Percentiles rank a stretch among this genome's conserved stretches.
Conservation (phyloP, 2,113 vertebrate genomes). For the Lophochroa leadbeateri region DNA sequence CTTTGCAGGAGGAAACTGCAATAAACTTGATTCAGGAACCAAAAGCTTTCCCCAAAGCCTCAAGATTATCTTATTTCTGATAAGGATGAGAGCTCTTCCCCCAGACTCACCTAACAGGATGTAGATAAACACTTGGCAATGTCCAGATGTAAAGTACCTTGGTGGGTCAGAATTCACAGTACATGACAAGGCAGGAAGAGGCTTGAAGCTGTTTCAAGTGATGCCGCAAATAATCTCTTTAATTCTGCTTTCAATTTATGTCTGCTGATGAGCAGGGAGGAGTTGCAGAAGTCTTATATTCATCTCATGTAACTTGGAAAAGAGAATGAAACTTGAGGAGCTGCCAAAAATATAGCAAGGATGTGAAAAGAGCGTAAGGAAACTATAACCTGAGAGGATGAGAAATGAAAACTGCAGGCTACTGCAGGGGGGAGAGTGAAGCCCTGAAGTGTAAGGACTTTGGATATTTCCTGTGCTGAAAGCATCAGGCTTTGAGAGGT, state of each 20-base stretch:
- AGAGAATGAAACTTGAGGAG: constrained; percentile 21
- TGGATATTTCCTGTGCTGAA: constrained; percentile 23
- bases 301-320: background rate
- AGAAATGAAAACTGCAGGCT: constrained; percentile 38
- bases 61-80: background rate
- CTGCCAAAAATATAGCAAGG: background rate
- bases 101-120: background rate
- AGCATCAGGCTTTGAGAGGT: background rate
- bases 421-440: background rate
- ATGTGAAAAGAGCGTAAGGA: background rate
- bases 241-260: constrained; percentile 44
- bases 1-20: background rate
- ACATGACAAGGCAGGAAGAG: background rate
- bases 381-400: constrained; percentile 20
- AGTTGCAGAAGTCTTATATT: background rate
- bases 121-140: constrained; percentile 1
- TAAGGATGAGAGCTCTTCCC: background rate
- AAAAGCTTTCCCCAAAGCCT: background rate
- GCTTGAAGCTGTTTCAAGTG: constrained; percentile 5
- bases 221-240: constrained; percentile 18
- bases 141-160: background rate
- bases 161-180: background rate
- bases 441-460: background rate
- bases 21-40: background rate
- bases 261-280: background rate